A percentile compares a stretch with the other conserved stretches of the same genome.
phyloP scores from a whole-genome alignment of 1,140 invertebrate species.

The Cataglyphis hispanica region DNA sequence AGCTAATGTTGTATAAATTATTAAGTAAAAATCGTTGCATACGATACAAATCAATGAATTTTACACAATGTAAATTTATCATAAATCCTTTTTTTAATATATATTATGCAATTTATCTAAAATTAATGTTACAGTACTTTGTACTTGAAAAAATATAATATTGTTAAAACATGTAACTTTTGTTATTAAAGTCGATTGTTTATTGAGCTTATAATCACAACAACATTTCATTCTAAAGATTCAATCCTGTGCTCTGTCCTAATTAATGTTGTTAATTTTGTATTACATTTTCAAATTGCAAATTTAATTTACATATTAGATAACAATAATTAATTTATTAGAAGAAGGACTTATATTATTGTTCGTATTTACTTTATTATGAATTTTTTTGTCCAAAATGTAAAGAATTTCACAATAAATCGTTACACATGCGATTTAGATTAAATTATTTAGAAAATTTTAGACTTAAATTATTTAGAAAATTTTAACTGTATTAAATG shows the following conservation, averaged over 20 bases:
- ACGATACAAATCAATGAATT: slow-evolving; percentile 30
- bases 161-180: slow-evolving; percentile 14
- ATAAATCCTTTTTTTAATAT: not conserved
- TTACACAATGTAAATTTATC: slow-evolving; percentile 34
- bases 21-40: slow-evolving; percentile 35
- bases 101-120: not conserved
- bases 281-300: slow-evolving; percentile 43
- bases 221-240: slow-evolving; percentile 21
- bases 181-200: slow-evolving; percentile 29
- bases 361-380: slow-evolving; percentile 29
- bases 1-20: slow-evolving; percentile 51
- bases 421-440: slow-evolving; percentile 11
- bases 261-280: slow-evolving; percentile 35
- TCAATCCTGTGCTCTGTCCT: slow-evolving; percentile 36
- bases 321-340: slow-evolving; percentile 23
- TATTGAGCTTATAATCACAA: not conserved
- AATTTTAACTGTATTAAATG: slow-evolving; percentile 30
- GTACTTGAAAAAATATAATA: slow-evolving; percentile 8
- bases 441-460: slow-evolving; percentile 36
- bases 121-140: not conserved
- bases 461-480: slow-evolving; percentile 31
- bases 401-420: not conserved
- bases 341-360: slow-evolving; percentile 34
- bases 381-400: slow-evolving; percentile 1
- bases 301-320: slow-evolving; percentile 31